A percentile compares a stretch with the other conserved stretches of the same genome.
phyloP scores from a whole-genome alignment of 2,888 invertebrate genomes.

The Steinernema carpocapsae region DNA sequence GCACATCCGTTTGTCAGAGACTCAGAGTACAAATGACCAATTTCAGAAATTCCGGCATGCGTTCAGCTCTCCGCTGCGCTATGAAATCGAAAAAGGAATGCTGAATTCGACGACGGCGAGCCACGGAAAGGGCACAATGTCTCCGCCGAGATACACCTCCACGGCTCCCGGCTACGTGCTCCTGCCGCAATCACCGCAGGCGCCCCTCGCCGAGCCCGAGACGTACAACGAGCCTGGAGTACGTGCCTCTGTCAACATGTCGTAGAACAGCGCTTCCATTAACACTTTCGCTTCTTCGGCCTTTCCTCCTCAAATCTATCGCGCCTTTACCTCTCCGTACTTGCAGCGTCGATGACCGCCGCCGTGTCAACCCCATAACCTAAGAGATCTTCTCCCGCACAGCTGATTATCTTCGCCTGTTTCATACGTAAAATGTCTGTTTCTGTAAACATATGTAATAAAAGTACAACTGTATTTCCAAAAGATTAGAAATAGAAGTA shows the following conservation, averaged over 20 bases:
- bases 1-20: background rate
- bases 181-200: slow-evolving; percentile 61
- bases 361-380: background rate
- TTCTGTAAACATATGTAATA: no score
- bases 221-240: slow-evolving; percentile 23
- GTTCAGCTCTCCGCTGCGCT: slow-evolving; percentile 62
- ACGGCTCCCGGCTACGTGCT: slow-evolving; percentile 68
- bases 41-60: slow-evolving; percentile 62
- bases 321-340: background rate
- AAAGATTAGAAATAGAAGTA: background rate
- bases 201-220: slow-evolving; percentile 59
- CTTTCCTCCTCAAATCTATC: background rate
- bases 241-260: slow-evolving; percentile 21
- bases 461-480: no score
- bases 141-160: slow-evolving; percentile 58
- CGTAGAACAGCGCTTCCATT: slow-evolving; percentile 14
- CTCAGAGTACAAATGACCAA: background rate
- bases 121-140: slow-evolving; percentile 43
- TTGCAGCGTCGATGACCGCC: slow-evolving; percentile 29
- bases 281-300: slow-evolving; percentile 11
- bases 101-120: slow-evolving; percentile 36
- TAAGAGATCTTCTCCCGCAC: background rate
- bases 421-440: no score
- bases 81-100: slow-evolving; percentile 54
- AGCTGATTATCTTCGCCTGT: background rate